Base-by-base conservation (phyloP, 92 coral and sea anemone species). In the Diadumene lineata region DNA sequence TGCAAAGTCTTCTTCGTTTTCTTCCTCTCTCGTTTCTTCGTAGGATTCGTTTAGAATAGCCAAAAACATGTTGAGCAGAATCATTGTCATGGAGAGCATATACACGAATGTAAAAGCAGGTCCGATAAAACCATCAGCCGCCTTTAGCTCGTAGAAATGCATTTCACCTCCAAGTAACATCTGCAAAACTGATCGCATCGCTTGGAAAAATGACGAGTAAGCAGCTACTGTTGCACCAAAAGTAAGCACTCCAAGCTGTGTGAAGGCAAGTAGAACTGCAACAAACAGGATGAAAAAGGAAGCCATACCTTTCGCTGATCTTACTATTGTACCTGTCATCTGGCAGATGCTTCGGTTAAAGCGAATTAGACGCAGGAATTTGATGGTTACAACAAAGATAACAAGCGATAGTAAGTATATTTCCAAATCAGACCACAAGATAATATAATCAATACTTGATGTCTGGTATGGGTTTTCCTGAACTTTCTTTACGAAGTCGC, bases 131-230 rank as follows among this genome's bases (percentile, higher is more conserved):
- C 81, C 77, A 51, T 90, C 89, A 0, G 71, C 68, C 8, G 79
- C 34, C 72, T 71, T 75, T 21, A 91, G 56, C 50, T 91, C 88
- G 13, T 83, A 74, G 69, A 91, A 88, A 43, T 82, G 82, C 93
- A 91, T 91, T 21, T 82, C 83, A 7, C 93, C 97, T n/a, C 97
- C 97, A 16, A 91, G 77, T 17, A 91, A 64, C 87, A 91, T 74
- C 32, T 84, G 90, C 56, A 91, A 43, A 55, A 87, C 66, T 44
- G 97, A 65, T 21, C 90, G 87, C 74, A 91, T 60, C 30, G 88
- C 63, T 67, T 86, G 81, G 70, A 84, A 91, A 50, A 85, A 85
- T 11, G 90, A 88, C 1, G 93, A 88, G 46, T 91, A 91, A 2
- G 97, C 67, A 11, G 66, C 65, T 28, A 84, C 53, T 17, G 76